Percentiles rank a stretch among this genome's conserved stretches.
These are phyloP conservation scores for Galaxias olidus DNA, from an alignment of 2,797 vertebrate genomes.

Conservation along the genomic window DNA sequence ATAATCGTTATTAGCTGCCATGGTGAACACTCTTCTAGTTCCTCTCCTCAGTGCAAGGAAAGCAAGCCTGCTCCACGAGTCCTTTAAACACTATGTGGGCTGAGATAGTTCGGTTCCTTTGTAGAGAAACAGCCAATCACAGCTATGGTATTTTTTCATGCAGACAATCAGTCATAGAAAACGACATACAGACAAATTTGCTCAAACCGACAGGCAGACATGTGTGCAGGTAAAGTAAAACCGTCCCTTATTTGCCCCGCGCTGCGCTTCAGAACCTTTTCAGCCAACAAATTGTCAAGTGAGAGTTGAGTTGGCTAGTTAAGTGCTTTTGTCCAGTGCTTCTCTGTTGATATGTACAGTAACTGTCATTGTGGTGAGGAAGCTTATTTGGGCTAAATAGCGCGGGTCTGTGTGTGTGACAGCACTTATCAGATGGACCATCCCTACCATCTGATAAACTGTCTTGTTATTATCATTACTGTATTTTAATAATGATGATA, in stretches of 20 bases:
- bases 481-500: too few species aligned
- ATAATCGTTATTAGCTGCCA: conserved; percentile 80
- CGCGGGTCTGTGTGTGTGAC: too few species aligned
- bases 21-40: conserved; percentile 62
- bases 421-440: too few species aligned
- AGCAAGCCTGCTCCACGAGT: conserved; percentile 51
- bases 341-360: too few species aligned
- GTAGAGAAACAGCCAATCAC: conserved; percentile 59
- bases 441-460: too few species aligned
- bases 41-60: conserved; percentile 61
- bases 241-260: conserved; percentile 29
- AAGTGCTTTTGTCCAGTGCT: too few species aligned
- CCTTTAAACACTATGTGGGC: conserved; percentile 74
- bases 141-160: conserved; percentile 7
- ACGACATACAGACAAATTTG: background rate
- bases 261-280: conserved; percentile 8
- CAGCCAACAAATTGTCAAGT: conserved; percentile 18
- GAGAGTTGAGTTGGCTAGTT: conserved; percentile 9
- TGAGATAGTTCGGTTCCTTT: conserved; percentile 30
- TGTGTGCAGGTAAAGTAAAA: conserved; percentile 44
- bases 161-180: background rate
- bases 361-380: too few species aligned
- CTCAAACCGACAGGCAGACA: conserved; percentile 24
- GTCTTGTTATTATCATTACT: too few species aligned
- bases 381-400: too few species aligned